Conservation (phyloP, 1,140 invertebrate genomes). For the Drosophila guanche region DNA sequence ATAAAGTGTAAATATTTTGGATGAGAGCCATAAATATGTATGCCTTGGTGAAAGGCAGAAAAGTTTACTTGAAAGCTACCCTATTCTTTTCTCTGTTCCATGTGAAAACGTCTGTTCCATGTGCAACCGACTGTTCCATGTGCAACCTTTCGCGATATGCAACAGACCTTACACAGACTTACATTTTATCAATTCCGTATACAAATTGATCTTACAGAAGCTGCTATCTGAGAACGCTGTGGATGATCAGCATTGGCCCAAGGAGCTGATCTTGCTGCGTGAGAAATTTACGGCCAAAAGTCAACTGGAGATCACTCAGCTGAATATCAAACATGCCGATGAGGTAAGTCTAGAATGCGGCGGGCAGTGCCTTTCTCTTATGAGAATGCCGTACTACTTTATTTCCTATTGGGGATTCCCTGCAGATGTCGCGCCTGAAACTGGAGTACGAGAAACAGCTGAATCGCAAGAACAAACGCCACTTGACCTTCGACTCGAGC, state of each 20-base stretch:
- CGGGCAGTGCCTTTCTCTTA: too few relatives aligned
- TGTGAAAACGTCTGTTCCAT: constrained; percentile 5
- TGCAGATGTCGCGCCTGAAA: constrained; percentile 84
- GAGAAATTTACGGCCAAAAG: constrained; percentile 88
- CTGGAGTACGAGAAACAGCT: constrained; percentile 82
- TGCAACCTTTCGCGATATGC: too few relatives aligned
- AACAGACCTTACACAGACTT: too few relatives aligned
- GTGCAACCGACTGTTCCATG: constrained; percentile 6
- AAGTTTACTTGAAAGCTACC: constrained; percentile 28
- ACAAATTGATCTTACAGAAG: constrained; percentile 84
- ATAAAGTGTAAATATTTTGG: constrained; percentile 65
- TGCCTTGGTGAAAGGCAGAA: constrained; percentile 38
- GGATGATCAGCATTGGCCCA: constrained; percentile 88
- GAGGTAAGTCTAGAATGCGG: constrained; percentile 80
- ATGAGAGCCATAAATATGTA: constrained; percentile 68
- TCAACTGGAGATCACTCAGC: constrained; percentile 84
- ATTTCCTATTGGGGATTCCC: constrained; percentile 1
- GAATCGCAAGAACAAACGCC: constrained; percentile 84
- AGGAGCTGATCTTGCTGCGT: constrained; percentile 87
- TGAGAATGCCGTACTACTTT: not conserved
- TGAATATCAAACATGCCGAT: constrained; percentile 86
- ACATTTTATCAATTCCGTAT: constrained; percentile 2
- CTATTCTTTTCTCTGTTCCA: constrained; percentile 6
- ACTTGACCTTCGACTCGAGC: constrained; percentile 85
- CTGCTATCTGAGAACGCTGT: constrained; percentile 86